Evolutionary conservation across 1,140 invertebrate species (phyloP).

Genomic region (silkworm (Bombyx mori)): ASM3026992v2 NC_085117.1:1842001-1842500

Average conservation of each 20-base stretch:
- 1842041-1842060: conserved; percentile 34
- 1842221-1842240: conserved; percentile 31
- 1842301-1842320: conserved; percentile 35
- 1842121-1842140: conserved; percentile 29
- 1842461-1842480: no score
- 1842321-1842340: conserved; percentile 40
- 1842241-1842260: conserved; percentile 48
- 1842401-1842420: no score
- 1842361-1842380: no score
- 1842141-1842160: conserved; percentile 30
- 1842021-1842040: conserved; percentile 11
- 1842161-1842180: conserved; percentile 39
- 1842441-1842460: no score
- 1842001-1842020: neutral
- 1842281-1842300: conserved; percentile 20
- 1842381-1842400: no score
- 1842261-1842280: conserved; percentile 32
- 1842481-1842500: no score
- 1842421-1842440: no score
- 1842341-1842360: conserved; percentile 41
- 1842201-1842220: conserved; percentile 38
- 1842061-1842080: conserved; percentile 46
- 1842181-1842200: conserved; percentile 41
- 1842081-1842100: conserved; percentile 40
- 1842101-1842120: conserved; percentile 26